phyloP scores from a whole-genome alignment of 2,113 vertebrate species.

The Gallinago paraguaiae region DNA sequence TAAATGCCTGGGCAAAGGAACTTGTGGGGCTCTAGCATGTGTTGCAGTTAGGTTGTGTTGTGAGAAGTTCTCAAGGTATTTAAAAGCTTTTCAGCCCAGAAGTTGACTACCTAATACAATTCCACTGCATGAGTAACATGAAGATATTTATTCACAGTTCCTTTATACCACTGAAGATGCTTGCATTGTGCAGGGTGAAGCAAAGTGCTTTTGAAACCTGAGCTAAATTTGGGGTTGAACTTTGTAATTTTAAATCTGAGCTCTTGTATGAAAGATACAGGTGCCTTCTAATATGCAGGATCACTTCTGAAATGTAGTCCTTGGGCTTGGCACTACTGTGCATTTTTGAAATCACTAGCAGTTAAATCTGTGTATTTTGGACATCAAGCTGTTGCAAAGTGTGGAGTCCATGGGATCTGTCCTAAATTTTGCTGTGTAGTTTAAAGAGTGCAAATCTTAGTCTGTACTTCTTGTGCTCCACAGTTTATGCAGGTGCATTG shows the following conservation, averaged over 20 bases:
- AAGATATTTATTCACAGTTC: slow-evolving; percentile 23
- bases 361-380: neutral
- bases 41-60: slow-evolving; percentile 60
- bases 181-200: slow-evolving; percentile 3
- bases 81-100: slow-evolving; percentile 40
- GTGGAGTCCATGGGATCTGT: slow-evolving; percentile 15
- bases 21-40: slow-evolving; percentile 57
- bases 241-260: slow-evolving; percentile 46
- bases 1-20: slow-evolving; percentile 58
- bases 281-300: slow-evolving; percentile 68
- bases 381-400: slow-evolving; percentile 28
- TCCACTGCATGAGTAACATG: slow-evolving; percentile 51
- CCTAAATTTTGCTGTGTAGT: neutral
- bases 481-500: neutral
- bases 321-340: slow-evolving; percentile 58
- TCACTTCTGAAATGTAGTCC: slow-evolving; percentile 77
- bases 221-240: slow-evolving; percentile 54
- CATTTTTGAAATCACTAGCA: slow-evolving; percentile 15
- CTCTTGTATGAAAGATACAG: slow-evolving; percentile 8
- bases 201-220: slow-evolving; percentile 5
- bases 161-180: slow-evolving; percentile 3
- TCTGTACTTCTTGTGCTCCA: neutral
- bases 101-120: slow-evolving; percentile 19
- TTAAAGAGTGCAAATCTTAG: neutral
- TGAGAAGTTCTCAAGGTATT: slow-evolving; percentile 47